Evolutionary conservation across 2,888 invertebrate species (phyloP), one percentile per base, ranked within the genome.

Genomic region (Cynaeus angustus): DNA sequence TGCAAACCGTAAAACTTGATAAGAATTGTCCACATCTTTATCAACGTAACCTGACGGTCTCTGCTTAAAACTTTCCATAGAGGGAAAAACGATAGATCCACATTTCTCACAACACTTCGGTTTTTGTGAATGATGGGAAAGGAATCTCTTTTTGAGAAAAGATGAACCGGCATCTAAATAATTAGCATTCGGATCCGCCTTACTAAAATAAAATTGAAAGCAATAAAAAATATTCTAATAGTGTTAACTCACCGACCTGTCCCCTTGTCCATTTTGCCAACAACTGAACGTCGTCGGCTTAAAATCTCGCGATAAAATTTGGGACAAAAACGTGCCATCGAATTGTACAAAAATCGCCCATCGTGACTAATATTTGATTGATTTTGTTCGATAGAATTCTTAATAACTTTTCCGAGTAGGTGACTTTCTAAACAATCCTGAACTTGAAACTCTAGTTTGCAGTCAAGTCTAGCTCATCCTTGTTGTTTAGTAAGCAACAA

Each of bases 381-480:
- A 10, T 43, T 43, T 43, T 43, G 9, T 43, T 43, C 43, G 7
- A 10, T 43, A 6, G 43, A 10, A 1, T 43, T 10, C 4, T 7
- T 12, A 43, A 12, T 9, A 43, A 43, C 43, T 52, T 33, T 52
- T 30, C 30, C 26, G n/a, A 12, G 26, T 12, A 12, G 6, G 13
- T 52, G 13, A 55, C 37, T 38, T 38, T n/a, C 16, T 1, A 56
- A 38, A 56, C 59, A 56, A 21, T 10, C 41, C 45, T 59, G 59
- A 59, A 59, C 59, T 59, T 59, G 59, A 59, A 59, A 14, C 10
- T 33, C 14, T 6, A 46, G 59, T 59, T 37, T 14, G 46, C 46
- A 46, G 59, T 59, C 59, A 46, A 45, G 59, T 59, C 59, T 46
- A 43, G 28, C 46, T 59, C 59, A 45, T 48, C 46, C 46, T 37